These are phyloP conservation scores for Agelas oroides DNA, from an alignment of 37 sponge, comb jelly and placozoan species.

Conservation along the genomic window DNA sequence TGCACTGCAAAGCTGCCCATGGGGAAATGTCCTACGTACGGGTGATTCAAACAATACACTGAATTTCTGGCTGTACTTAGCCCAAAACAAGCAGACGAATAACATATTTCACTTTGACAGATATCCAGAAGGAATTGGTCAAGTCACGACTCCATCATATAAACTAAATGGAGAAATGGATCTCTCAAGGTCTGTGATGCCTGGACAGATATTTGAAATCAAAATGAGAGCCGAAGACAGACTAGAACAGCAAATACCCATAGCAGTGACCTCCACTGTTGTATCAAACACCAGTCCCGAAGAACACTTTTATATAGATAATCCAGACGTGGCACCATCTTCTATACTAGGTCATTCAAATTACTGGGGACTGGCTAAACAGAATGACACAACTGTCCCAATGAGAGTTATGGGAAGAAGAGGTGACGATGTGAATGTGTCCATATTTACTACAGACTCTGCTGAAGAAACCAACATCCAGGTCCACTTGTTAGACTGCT, in stretches of 20 bases:
- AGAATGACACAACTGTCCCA: neutral
- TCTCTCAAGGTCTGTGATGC: neutral
- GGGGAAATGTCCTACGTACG: neutral
- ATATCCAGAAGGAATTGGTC: neutral
- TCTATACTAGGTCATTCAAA: neutral
- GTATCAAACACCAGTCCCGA: neutral
- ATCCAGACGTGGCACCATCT: neutral
- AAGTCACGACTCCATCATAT: slow-evolving; percentile 2
- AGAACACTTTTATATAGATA: neutral
- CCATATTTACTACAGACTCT: neutral
- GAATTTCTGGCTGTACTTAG: neutral
- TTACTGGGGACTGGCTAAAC: neutral
- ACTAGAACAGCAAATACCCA: neutral
- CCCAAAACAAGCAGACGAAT: neutral
- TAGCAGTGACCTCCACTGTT: slow-evolving; percentile 12
- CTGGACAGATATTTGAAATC: slow-evolving; percentile 2
- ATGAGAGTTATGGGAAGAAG: neutral
- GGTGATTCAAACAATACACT: no score
- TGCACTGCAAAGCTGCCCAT: slow-evolving; percentile 4
- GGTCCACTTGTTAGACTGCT: no score
- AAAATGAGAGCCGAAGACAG: neutral
- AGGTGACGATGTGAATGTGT: neutral
- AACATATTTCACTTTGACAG: neutral
- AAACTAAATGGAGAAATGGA: no score
- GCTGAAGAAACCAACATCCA: neutral